Evolutionary conservation across 2,797 vertebrate genomes (phyloP), one percentile per base, ranked within the genome.

Genomic region (Sciurus carolinensis): DNA sequence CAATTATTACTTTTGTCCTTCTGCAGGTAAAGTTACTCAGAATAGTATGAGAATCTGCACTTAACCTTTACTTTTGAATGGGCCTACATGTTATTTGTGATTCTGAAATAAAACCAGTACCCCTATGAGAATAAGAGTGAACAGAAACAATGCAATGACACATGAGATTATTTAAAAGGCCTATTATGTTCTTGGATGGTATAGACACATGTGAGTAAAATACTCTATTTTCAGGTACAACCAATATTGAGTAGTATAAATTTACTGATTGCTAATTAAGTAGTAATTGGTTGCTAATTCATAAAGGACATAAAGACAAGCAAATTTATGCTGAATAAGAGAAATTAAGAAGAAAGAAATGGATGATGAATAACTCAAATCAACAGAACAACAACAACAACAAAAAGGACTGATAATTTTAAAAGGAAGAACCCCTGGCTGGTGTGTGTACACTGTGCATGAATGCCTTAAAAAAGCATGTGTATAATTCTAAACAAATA

Each of bases 401-500:
- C 36, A 87, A 72, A 88, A 93, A 67, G 17, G 62, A 54, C 57
- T 92, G 57, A 75, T 44, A n/a, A 69, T 79, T 81, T 64, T 66
- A 94, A 96, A 84, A 36, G 91, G 59, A 75, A 95, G 71, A 52
- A 52, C 52, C 52, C 52, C 17, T 95, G n/a, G 42, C 62, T 66
- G 12, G 7, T 57, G 47, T 52, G 36, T 42, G 6, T 22, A n/a
- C 83, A 24, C 22, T n/a, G 39, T 52, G 52, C 52, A 52, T 47
- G 44, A 47, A 47, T 47, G 44, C 44, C 7, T 47, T 47, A 54
- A 54, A 18, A 47, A 77, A 71, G 24, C 9, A 1, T 86, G n/a
- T 83, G 22, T 54, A 42, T 95, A 90, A 95, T 10, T 87, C 39
- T 84, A 84, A 92, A 82, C 26, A 94, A 90, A 77, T 18, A 30